Evolutionary conservation across 2,797 vertebrate genomes (phyloP), one percentile per base, ranked within the genome.

Genomic region (Alectoris magna): DNA sequence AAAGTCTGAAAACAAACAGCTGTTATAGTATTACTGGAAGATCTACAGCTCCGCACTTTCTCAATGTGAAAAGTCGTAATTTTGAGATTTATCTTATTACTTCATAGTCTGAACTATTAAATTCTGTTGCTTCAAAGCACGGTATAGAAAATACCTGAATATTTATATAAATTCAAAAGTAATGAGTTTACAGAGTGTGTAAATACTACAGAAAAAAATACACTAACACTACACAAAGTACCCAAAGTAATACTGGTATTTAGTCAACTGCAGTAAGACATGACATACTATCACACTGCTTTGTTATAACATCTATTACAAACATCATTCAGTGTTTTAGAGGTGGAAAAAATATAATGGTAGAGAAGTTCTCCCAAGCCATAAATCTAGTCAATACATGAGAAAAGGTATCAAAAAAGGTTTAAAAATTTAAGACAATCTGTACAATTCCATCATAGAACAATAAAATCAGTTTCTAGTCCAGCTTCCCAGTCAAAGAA

Each of bases 1-100:
- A 99, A 99, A 84, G 98, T 97, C 99, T 99, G 92, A 84, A 95
- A 94, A 88, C 17, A 91, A 93, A 86, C 1, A 93, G 4, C 10
- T 27, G 26, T 68, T 64, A 73, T 0, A 62, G 16, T 31, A 68
- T 39, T 75, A 63, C 17, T 43, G 10, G 8, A 71, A 29, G 94
- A 88, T 31, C 10, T 22, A 79, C 8, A 75, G 59, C 11, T 60
- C 1, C 66, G 9, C 22, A 64, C 26, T 74, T 62, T 39, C 38
- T 51, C 22, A 38, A 18, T 8, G 91, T 63, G 0, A 0, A 56
- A 77, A 59, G 41, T 29, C 4, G 71, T 49, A 62, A 69, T 53
- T 21, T 55, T 43, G 10, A 44, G 4, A 60, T 77, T 53, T 72
- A 41, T 71, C 92, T 58, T n/a, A 84, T n/a, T 67, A 44, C 26